phyloP scores from a whole-genome alignment of 2,888 invertebrate genomes.

The Ichneumoninae sp. region DNA sequence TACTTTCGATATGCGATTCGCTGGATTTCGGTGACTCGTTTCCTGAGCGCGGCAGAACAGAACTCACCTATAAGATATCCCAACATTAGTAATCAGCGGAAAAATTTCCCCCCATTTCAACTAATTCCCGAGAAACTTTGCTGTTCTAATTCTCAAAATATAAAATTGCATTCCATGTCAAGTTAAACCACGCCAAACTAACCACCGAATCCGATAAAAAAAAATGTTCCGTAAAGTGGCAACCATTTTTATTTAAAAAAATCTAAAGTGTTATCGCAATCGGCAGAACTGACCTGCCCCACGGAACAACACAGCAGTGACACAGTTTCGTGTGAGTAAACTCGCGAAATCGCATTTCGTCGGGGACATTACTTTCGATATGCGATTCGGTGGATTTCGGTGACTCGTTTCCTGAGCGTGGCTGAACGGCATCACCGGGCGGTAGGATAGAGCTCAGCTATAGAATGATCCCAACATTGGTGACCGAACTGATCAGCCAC shows the following conservation, averaged over 20 bases:
- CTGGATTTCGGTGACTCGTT: slow-evolving; percentile 61
- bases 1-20: slow-evolving; percentile 58
- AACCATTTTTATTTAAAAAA: neutral
- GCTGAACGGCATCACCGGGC: neutral
- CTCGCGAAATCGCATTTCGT: neutral
- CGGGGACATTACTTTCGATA: slow-evolving; percentile 51
- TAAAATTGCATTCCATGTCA: neutral
- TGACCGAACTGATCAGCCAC: slow-evolving; percentile 42
- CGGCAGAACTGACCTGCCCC: neutral
- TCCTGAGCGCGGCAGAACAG: slow-evolving; percentile 29
- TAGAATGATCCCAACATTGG: neutral
- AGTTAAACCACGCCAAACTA: neutral
- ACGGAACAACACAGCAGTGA: neutral
- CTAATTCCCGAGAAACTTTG: neutral
- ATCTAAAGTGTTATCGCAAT: neutral
- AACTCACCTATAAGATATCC: no score
- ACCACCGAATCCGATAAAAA: no score
- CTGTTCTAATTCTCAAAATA: neutral
- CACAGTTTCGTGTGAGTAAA: neutral
- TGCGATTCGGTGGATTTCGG: slow-evolving; percentile 61
- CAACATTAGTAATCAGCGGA: no score
- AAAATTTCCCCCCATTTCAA: neutral
- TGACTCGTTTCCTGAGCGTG: slow-evolving; percentile 56
- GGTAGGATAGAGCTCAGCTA: neutral
- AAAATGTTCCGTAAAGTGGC: neutral